Conservation (phyloP, 2,888 invertebrate species). For the Aproaerema taeniolella region DNA sequence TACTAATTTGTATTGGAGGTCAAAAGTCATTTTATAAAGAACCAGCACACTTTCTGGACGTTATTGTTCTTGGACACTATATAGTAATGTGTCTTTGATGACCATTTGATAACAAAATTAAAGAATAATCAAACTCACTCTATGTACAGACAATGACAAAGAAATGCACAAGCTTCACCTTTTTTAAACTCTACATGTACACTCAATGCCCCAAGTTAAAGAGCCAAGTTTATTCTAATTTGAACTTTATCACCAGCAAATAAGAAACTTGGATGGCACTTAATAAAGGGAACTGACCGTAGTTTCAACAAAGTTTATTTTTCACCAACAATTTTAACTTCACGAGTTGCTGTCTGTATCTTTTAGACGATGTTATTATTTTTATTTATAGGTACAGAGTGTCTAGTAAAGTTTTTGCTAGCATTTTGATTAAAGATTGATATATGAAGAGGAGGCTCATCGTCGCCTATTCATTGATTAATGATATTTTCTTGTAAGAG, state of each 20-base stretch:
- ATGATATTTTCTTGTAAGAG: constrained; percentile 38
- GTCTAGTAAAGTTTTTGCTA: constrained; percentile 40
- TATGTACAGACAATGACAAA: too few relatives aligned
- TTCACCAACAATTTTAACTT: too few relatives aligned
- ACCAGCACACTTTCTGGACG: constrained; percentile 33
- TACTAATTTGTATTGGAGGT: constrained; percentile 8
- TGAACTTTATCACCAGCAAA: too few relatives aligned
- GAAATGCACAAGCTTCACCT: too few relatives aligned
- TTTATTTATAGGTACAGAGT: constrained; percentile 24
- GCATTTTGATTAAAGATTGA: constrained; percentile 39
- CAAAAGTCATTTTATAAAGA: constrained; percentile 23
- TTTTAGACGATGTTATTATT: too few relatives aligned
- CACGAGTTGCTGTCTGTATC: too few relatives aligned
- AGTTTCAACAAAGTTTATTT: too few relatives aligned
- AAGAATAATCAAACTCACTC: constrained; percentile 54
- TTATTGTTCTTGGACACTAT: constrained; percentile 47
- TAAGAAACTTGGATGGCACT: too few relatives aligned
- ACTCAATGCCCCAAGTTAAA: too few relatives aligned
- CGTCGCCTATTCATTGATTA: constrained; percentile 40
- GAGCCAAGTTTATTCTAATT: too few relatives aligned
- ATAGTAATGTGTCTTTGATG: constrained; percentile 54
- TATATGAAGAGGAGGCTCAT: constrained; percentile 30
- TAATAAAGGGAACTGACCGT: too few relatives aligned
- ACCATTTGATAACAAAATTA: constrained; percentile 48
- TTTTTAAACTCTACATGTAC: too few relatives aligned